Evolutionary conservation across 1,140 invertebrate genomes (phyloP).

Genomic region (Frieseomelitta varia): DNA sequence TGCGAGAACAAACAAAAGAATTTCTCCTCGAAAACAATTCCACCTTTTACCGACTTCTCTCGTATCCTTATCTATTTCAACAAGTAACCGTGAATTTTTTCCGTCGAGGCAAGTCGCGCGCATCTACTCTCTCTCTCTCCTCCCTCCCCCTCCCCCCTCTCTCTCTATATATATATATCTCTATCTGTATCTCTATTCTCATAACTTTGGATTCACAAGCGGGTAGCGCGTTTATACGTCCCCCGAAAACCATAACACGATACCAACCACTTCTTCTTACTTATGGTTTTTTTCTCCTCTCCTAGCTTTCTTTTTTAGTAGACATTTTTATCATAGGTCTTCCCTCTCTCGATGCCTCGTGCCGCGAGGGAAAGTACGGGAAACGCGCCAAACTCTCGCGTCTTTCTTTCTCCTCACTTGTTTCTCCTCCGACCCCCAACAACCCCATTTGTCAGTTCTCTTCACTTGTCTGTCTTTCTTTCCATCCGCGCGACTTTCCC

Average conservation of each 20-base stretch:
- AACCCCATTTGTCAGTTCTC: not conserved
- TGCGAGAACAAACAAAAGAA: slow-evolving; percentile 55
- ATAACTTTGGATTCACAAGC: slow-evolving; percentile 27
- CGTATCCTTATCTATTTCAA: slow-evolving; percentile 54
- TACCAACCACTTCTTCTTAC: slow-evolving; percentile 53
- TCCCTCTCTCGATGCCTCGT: slow-evolving; percentile 73
- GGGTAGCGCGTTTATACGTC: slow-evolving; percentile 49
- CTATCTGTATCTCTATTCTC: slow-evolving; percentile 17
- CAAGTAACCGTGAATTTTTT: slow-evolving; percentile 59
- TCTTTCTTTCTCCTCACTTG: not conserved
- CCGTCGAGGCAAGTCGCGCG: slow-evolving; percentile 35
- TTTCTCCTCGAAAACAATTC: slow-evolving; percentile 67
- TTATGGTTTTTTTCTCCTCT: slow-evolving; percentile 65
- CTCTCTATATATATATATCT: too few relatives aligned
- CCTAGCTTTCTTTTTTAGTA: slow-evolving; percentile 70
- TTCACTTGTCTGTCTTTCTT: not conserved
- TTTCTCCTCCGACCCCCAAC: not conserved
- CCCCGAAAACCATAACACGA: slow-evolving; percentile 15
- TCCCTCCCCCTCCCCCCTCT: slow-evolving; percentile 15
- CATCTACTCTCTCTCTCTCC: too few relatives aligned
- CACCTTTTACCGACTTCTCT: slow-evolving; percentile 46
- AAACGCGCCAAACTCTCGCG: not conserved
- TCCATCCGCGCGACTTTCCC: not conserved
- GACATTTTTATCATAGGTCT: slow-evolving; percentile 76
- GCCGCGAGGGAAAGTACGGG: slow-evolving; percentile 64